phyloP scores from a whole-genome alignment of 2,888 invertebrate species.

The Drosophila formosana region DNA sequence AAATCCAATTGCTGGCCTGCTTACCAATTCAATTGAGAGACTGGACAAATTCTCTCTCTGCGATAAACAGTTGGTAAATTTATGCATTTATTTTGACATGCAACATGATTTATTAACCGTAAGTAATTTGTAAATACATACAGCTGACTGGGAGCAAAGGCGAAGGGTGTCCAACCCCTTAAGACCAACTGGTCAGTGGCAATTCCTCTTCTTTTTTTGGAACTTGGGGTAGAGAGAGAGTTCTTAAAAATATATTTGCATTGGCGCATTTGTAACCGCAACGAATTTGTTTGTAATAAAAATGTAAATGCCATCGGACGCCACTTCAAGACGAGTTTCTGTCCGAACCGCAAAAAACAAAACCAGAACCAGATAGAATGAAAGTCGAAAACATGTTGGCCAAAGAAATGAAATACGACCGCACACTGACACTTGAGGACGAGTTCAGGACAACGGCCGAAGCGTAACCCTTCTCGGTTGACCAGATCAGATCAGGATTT shows the following conservation, averaged over 20 bases:
- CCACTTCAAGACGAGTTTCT: constrained; percentile 68
- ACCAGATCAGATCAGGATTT: constrained; percentile 43
- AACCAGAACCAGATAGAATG: constrained; percentile 35
- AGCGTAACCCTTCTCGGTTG: constrained; percentile 63
- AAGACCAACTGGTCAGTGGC: constrained; percentile 39
- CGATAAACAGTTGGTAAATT: constrained; percentile 68
- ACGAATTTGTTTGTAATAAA: constrained; percentile 80
- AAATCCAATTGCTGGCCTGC: constrained; percentile 58
- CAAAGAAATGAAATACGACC: constrained; percentile 76
- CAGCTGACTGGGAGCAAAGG: constrained; percentile 31
- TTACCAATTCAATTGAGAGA: constrained; percentile 65
- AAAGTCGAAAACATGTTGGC: constrained; percentile 44
- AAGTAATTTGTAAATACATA: constrained; percentile 81
- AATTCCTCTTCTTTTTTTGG: not conserved
- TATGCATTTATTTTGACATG: constrained; percentile 81
- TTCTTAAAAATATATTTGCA: constrained; percentile 71
- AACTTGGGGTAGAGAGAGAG: constrained; percentile 1
- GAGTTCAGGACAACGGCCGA: constrained; percentile 39
- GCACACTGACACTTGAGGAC: constrained; percentile 70
- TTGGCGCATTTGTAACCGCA: constrained; percentile 78
- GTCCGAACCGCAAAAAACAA: constrained; percentile 28
- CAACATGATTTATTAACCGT: constrained; percentile 85
- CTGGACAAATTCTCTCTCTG: constrained; percentile 33
- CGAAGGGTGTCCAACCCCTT: constrained; percentile 42
- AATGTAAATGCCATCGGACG: constrained; percentile 76